Evolutionary conservation across 2,797 vertebrate species (phyloP).

Genomic region (Sylvilagus floridanus): DNA sequence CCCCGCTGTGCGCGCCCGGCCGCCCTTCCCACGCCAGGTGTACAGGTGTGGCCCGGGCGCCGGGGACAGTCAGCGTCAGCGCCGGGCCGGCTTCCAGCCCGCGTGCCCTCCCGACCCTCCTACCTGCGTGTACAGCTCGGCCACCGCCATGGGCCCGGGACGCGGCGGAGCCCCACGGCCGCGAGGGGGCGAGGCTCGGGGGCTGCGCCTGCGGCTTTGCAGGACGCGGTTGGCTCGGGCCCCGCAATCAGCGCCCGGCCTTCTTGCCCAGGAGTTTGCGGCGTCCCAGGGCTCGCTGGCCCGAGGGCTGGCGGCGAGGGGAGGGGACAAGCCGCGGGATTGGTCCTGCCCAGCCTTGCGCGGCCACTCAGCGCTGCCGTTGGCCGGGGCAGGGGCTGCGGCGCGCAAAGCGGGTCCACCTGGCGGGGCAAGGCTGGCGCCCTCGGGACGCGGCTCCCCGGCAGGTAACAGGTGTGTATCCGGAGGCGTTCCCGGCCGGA

Average conservation of each 20-base stretch:
- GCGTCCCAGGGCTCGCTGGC: not conserved
- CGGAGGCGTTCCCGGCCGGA: not conserved
- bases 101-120: constrained; percentile 16
- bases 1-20: not conserved
- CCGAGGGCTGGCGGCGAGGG: not conserved
- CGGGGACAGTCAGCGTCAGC: constrained; percentile 7
- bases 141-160: constrained; percentile 85
- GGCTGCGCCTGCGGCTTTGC: not conserved
- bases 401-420: rapidly evolving
- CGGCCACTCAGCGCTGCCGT: not conserved
- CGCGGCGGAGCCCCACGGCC: not conserved
- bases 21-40: not conserved
- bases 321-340: not conserved
- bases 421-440: not conserved
- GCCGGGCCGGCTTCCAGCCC: not conserved
- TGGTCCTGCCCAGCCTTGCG: not conserved
- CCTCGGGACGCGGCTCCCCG: not conserved
- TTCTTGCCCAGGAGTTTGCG: not conserved
- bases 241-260: not conserved
- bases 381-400: not conserved
- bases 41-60: not conserved
- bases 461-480: not conserved
- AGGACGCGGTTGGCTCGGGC: not conserved
- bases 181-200: not conserved
- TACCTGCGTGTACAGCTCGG: constrained; percentile 89